These are phyloP conservation scores for Pao palembangensis DNA, from an alignment of 2,113 vertebrate genomes.

Conservation along the genomic window DNA sequence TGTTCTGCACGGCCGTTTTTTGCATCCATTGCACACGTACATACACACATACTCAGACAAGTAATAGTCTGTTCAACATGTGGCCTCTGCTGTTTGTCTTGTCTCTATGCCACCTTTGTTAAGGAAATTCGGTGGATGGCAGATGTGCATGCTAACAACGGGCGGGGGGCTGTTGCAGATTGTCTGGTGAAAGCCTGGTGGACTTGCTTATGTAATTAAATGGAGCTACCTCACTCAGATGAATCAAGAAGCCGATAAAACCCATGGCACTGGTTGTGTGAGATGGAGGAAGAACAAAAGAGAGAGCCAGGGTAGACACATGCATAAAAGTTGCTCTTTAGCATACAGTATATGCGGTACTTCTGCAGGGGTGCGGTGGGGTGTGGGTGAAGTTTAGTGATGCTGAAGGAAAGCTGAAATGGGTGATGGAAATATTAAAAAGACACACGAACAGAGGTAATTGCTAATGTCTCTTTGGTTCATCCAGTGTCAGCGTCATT, in stretches of 20 bases:
- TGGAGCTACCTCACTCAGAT: slow-evolving; percentile 61
- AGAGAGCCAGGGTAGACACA: slow-evolving; percentile 10
- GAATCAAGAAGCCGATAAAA: slow-evolving; percentile 68
- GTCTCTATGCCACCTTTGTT: too few relatives aligned
- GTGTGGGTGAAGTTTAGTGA: not conserved
- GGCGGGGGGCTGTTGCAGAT: slow-evolving; percentile 49
- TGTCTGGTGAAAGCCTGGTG: slow-evolving; percentile 54
- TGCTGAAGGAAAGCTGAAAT: slow-evolving; percentile 15
- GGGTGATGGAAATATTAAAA: slow-evolving; percentile 29
- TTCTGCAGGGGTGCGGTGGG: not conserved
- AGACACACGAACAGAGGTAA: slow-evolving; percentile 17
- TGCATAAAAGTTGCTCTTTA: slow-evolving; percentile 28
- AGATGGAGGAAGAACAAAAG: slow-evolving; percentile 19
- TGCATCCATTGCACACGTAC: too few relatives aligned
- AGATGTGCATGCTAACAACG: slow-evolving; percentile 26
- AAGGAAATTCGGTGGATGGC: slow-evolving; percentile 1
- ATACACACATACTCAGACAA: too few relatives aligned
- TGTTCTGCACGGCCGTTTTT: too few relatives aligned
- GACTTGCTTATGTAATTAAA: slow-evolving; percentile 67
- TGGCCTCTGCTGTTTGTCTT: too few relatives aligned
- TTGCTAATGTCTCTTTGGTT: slow-evolving; percentile 4
- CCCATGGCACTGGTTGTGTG: slow-evolving; percentile 58
- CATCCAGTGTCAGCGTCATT: too few relatives aligned
- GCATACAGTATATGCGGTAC: slow-evolving; percentile 10
- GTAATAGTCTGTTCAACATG: too few relatives aligned